Conservation (phyloP, 2,113 vertebrate species). For the Lucifuga dentata region DNA sequence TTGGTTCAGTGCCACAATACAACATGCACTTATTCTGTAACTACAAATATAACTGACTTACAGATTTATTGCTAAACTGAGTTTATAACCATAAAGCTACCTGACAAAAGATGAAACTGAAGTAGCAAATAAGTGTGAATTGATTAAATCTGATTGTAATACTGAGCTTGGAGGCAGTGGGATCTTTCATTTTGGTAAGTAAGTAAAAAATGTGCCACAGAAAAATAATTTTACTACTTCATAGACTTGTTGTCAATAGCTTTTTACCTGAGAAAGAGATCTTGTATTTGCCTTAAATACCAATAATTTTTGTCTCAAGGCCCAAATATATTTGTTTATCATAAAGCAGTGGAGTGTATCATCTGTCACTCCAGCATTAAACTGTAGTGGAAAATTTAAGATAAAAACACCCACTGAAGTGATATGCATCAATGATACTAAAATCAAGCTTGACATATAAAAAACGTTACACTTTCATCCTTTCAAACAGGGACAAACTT, state of each 20-base stretch:
- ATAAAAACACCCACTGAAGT: background rate
- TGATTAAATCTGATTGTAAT: too few species aligned
- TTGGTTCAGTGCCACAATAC: background rate
- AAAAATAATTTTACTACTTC: too few species aligned
- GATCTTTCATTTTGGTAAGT: too few species aligned
- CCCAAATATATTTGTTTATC: conserved; percentile 25
- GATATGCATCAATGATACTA: too few species aligned
- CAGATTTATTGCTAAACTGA: too few species aligned
- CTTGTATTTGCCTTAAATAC: background rate
- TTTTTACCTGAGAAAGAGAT: conserved; percentile 7
- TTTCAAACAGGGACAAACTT: conserved; percentile 24
- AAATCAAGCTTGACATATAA: background rate
- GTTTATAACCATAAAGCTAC: background rate
- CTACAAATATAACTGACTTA: background rate
- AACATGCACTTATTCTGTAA: background rate
- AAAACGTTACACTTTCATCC: background rate
- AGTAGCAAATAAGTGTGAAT: too few species aligned
- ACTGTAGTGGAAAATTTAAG: too few species aligned
- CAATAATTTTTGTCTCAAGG: background rate
- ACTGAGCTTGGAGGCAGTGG: too few species aligned
- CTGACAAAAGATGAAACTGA: background rate
- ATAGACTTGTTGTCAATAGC: too few species aligned
- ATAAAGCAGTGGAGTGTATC: conserved; percentile 22
- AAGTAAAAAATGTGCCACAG: too few species aligned
- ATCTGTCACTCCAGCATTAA: background rate